Evolutionary conservation across 53 echinoderm and acorn worm genomes (phyloP), one percentile per base, ranked within the genome.

Genomic region (Actinopyga echinites): DNA sequence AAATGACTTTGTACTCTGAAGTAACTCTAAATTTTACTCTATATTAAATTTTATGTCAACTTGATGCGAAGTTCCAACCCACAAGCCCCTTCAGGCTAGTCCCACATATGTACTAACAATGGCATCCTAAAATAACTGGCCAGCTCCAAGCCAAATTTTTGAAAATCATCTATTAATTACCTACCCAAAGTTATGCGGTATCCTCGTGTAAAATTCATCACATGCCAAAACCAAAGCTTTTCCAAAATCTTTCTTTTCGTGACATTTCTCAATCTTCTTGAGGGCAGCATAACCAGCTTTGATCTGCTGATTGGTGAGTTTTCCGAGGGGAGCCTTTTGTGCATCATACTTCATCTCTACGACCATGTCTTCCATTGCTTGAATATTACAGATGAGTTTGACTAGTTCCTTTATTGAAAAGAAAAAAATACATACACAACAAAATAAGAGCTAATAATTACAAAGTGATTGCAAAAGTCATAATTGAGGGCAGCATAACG

Each of bases 271-370:
- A 23, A 97, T 92, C 84, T 92, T 83, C 82, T 97, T 97, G 69
- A 97, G 88, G 52, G 97, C 97, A 0, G 75, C 36, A 74, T 93
- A 92, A 31, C 97, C 97, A 2, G 92, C 94, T 57, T 97, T 97
- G 73, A 97, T 97, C 86, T 97, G 97, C 54, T 86, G 83, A 6
- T 61, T 57, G 17, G 97, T 97, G 30, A 97, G 86, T 83, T 97
- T 97, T 25, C 97, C 97, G n/a, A 97, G 79, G 3, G 97, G 97
- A 7, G 97, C 97, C 64, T 97, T 97, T 89, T 94, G 91, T 4
- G 97, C 94, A 56, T 97, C 97, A 43, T 97, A 97, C 59, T 97
- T 97, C 97, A 97, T 97, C 87, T 97, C 97, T 12, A 97, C 86
- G 64, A 97, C 92, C 82, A 94, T 82, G 54, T 97, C 97, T 67